Percentiles rank a stretch among this genome's conserved stretches.
These are phyloP conservation scores for Tokudaia muenninki DNA, from an alignment of 2,797 vertebrate species.

Conservation along the genomic window DNA sequence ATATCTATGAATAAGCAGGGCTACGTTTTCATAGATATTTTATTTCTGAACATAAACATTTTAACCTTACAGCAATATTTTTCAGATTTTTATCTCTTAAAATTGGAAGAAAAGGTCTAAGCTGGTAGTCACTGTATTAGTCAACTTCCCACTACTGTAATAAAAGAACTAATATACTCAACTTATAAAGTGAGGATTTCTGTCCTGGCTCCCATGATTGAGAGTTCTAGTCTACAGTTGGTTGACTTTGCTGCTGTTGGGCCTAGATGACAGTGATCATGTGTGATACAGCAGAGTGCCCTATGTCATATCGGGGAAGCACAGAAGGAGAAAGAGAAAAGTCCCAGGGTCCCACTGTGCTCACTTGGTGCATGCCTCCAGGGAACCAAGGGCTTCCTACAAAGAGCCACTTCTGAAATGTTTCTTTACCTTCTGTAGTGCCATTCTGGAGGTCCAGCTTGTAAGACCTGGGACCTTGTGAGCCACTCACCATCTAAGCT, in stretches of 20 bases:
- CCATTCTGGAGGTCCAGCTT: background rate
- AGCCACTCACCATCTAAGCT: background rate
- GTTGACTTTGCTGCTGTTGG: background rate
- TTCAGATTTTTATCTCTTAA: background rate
- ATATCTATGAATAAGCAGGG: background rate
- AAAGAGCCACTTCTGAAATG: background rate
- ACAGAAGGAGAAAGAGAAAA: background rate
- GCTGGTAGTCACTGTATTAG: background rate
- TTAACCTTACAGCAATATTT: background rate
- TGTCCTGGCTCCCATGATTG: background rate
- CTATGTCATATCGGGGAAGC: background rate
- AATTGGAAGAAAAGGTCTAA: background rate
- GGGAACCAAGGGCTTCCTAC: background rate
- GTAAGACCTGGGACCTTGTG: background rate
- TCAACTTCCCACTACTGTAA: background rate
- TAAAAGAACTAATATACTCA: background rate
- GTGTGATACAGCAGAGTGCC: background rate
- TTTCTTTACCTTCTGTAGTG: background rate
- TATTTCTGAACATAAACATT: background rate
- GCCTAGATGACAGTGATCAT: background rate
- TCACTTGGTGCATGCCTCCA: too few relatives aligned
- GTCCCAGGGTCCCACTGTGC: background rate
- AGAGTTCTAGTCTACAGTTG: background rate
- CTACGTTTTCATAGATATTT: background rate
- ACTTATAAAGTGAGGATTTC: background rate